Base-by-base conservation (phyloP, 2,888 invertebrate genomes). In the Rhodophaea formosa region DNA sequence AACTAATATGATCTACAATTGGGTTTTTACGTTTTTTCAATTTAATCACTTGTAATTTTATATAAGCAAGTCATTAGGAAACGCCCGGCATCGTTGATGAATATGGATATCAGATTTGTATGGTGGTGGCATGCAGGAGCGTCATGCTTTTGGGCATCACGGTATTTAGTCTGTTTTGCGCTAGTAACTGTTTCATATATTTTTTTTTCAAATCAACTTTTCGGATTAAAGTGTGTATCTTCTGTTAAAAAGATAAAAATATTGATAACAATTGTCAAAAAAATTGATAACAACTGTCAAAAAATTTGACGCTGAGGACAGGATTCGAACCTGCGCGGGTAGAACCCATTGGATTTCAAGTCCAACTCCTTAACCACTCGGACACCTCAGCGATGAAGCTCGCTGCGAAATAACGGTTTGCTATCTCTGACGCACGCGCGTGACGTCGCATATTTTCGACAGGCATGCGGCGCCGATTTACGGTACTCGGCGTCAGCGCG, bases 291-390 rank as follows among this genome's bases (percentile, higher is more conserved):
- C 29, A 42, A 30, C 3, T 32, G 32, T 6, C 32, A 54, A 47
- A 42, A 14, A 39, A 46, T 17, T 12, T 30, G 32, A 43, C 56
- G 84, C 84, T 84, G 84, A 84, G 84, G 77, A 91, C 91, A 91
- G 90, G 91, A 91, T 91, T 91, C 91, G 91, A 91, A 91, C 91
- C 91, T 91, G 91, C 91, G 91, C 91, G 91, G 91, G 91, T 86
- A 91, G 68, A 88, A 91, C 91, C 91, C 91, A 92, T 91, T 91
- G 91, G 90, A 91, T 91, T 91, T 91, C 90, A 90, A 91, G 91
- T 91, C 90, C 88, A 91, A 90, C 90, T 91, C 90, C 88, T 89
- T 91, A 90, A 91, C 90, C 91, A 91, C 90, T 90, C 90, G 90
- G 90, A 91, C 89, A 91, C 90, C 90, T 89, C 89, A 90, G 91